Base-by-base conservation (phyloP, 1,140 invertebrate genomes). In the Drosophila mayri region DNA sequence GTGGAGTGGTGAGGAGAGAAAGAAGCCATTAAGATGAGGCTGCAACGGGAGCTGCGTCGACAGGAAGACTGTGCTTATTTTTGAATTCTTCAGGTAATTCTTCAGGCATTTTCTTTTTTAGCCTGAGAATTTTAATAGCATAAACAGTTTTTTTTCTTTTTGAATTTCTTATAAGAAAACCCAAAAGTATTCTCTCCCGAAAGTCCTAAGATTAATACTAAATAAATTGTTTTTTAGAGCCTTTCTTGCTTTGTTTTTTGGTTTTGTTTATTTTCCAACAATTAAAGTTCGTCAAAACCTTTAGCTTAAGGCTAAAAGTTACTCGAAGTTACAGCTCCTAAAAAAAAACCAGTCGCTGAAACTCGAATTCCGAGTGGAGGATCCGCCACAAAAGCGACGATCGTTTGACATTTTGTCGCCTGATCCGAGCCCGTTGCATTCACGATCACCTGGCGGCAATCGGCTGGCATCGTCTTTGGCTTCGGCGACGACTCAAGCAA, bases 351-450 rank as follows among this genome's bases (percentile, higher is more conserved):
- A 79, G 81, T 83, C 76, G 41, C 35, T 7, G 8, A 28, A 73
- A 61, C 63, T 59, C 52, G 77, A 78, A 77, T 66, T 58, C 50
- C 43, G 20, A 71, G 47, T 47, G 49, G 76, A 80, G 81, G 76
- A 81, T 81, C 40, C 47, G 41, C 30, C n/a, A 28, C 18, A 28
- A 18, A 32, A 35, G 25, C 73, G 58, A 66, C 59, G 76, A 76
- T 63, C 76, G 68, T 77, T 88, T 87, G 84, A 87, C 84, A 88
- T 87, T 88, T 88, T 80, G 72, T 83, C 76, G 76, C 84, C 80
- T 87, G 66, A 18, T 28, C 52, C 60, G 57, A 52, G 18, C 44
- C n/a, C 46, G 44, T 52, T 22, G 9, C 25, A 20, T 32, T 20
- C 38, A 67, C 67, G 67, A 70, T 35, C 62, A 32, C 37, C 64